Evolutionary conservation across 2,797 vertebrate species (phyloP).

Genomic region (Fringilla coelebs): DNA sequence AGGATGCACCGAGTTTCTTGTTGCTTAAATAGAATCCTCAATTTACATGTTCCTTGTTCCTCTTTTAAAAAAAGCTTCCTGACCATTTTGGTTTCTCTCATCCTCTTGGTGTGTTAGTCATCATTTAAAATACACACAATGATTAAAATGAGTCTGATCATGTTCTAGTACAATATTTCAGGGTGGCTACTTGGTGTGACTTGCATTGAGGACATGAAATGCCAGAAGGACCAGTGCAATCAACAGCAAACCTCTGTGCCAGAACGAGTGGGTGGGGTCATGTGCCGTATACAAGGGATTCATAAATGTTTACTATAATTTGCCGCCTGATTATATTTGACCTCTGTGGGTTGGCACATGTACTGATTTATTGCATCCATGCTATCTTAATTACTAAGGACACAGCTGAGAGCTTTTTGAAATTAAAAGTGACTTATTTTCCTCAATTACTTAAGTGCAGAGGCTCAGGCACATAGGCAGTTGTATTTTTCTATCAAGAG

Average conservation of each 20-base stretch:
- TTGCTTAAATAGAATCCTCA: conserved; percentile 7
- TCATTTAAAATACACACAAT: conserved; percentile 58
- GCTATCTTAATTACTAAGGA: conserved; percentile 72
- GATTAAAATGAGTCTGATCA: conserved; percentile 76
- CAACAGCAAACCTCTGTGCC: conserved; percentile 81
- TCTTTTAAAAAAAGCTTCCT: not conserved
- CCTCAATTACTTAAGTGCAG: conserved; percentile 39
- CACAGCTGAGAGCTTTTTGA: conserved; percentile 57
- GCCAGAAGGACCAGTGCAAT: conserved; percentile 82
- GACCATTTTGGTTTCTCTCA: conserved; percentile 43
- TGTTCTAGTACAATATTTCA: conserved; percentile 66
- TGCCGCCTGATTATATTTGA: conserved; percentile 85
- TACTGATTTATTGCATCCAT: conserved; percentile 71
- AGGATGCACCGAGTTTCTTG: not conserved
- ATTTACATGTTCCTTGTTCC: conserved; percentile 21
- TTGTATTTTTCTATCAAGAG: not conserved
- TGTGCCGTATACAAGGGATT: conserved; percentile 85
- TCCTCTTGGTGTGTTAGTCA: conserved; percentile 65
- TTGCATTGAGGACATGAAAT: conserved; percentile 71
- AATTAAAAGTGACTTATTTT: conserved; percentile 52
- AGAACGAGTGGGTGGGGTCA: conserved; percentile 86
- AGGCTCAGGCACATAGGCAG: not conserved
- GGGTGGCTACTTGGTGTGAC: conserved; percentile 71
- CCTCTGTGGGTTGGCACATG: conserved; percentile 88
- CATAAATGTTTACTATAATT: conserved; percentile 93